Conservation (phyloP, 2,888 invertebrate species). For the Hyles lineata region DNA sequence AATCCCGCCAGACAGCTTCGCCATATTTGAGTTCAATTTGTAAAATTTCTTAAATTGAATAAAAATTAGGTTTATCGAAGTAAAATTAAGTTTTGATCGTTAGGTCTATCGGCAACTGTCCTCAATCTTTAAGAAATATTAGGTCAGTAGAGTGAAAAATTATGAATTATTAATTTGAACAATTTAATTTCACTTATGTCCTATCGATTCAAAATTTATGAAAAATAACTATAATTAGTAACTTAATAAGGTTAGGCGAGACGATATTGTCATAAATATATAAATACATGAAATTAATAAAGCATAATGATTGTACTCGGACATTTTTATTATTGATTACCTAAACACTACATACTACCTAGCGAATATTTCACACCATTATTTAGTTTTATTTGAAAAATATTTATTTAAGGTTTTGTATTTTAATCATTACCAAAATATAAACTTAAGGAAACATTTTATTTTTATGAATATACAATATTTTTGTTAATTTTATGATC, state of each 20-base stretch:
- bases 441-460: neutral
- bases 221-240: slow-evolving; percentile 84
- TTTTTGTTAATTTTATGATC: too few relatives aligned
- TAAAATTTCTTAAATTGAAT: slow-evolving; percentile 61
- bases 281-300: slow-evolving; percentile 86
- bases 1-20: slow-evolving; percentile 77
- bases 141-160: slow-evolving; percentile 67
- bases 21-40: slow-evolving; percentile 63
- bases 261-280: slow-evolving; percentile 86
- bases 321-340: slow-evolving; percentile 68
- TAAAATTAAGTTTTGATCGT: slow-evolving; percentile 74
- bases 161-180: slow-evolving; percentile 70
- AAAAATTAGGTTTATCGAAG: slow-evolving; percentile 64
- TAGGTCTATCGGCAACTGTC: slow-evolving; percentile 69
- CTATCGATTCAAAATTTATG: slow-evolving; percentile 84
- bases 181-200: slow-evolving; percentile 81
- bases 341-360: neutral
- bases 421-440: neutral
- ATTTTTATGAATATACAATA: too few relatives aligned
- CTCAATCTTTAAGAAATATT: slow-evolving; percentile 63
- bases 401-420: neutral
- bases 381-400: neutral
- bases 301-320: slow-evolving; percentile 84
- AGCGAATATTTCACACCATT: slow-evolving; percentile 2
- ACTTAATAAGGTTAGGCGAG: slow-evolving; percentile 85